phyloP scores from a whole-genome alignment of 2,797 vertebrate species.

The Tachyglossus aculeatus region DNA sequence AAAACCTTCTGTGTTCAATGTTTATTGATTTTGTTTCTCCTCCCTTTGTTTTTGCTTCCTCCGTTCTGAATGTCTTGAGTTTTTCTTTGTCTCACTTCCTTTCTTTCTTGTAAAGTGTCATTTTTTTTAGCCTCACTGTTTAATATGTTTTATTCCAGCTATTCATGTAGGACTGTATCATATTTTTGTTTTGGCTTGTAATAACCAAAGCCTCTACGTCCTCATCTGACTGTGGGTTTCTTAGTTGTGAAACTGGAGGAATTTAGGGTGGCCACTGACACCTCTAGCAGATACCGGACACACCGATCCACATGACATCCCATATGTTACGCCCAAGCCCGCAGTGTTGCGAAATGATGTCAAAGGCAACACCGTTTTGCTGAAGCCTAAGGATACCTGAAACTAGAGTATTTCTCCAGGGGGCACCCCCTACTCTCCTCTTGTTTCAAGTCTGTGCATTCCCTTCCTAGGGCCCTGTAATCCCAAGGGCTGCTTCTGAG shows the following conservation, averaged over 20 bases:
- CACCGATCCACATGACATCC: no score
- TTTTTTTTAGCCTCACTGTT: conserved; percentile 1
- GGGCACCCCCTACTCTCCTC: no score
- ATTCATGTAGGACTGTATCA: neutral
- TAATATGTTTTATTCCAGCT: conserved; percentile 19
- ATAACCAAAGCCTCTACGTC: neutral
- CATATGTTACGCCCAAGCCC: no score
- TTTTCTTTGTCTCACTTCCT: conserved; percentile 29
- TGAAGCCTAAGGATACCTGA: no score
- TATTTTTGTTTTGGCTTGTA: neutral
- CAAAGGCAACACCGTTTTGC: no score
- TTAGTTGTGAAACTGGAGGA: neutral
- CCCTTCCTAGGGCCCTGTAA: no score
- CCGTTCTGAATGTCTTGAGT: conserved; percentile 52
- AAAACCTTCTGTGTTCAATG: conserved; percentile 63
- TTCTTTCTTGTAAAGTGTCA: conserved; percentile 14
- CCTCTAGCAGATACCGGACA: no score
- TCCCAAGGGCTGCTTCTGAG: no score
- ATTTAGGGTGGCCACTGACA: no score
- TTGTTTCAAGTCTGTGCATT: no score
- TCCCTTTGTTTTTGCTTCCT: conserved; percentile 44
- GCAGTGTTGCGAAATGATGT: no score
- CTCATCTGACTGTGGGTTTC: neutral
- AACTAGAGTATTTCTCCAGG: no score
- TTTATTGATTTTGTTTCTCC: conserved; percentile 58